Percentiles rank a stretch among this genome's conserved stretches.
These are phyloP conservation scores for Hyppa rectilinea DNA, from an alignment of 2,888 invertebrate genomes.

Conservation along the genomic window DNA sequence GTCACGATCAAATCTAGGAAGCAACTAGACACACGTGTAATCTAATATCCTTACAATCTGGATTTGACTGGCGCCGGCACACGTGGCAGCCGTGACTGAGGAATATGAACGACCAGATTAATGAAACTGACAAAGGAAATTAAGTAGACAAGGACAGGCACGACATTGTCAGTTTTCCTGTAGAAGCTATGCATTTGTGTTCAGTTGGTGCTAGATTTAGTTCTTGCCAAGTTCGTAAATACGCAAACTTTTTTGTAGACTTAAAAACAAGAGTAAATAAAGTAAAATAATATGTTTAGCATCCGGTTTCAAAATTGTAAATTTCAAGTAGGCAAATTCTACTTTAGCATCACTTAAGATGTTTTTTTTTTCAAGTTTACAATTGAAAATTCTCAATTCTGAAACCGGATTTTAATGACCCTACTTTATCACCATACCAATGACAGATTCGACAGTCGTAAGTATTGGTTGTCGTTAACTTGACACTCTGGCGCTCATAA, in stretches of 20 bases:
- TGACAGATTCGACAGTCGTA: neutral
- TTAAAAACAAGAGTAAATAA: neutral
- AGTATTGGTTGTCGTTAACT: neutral
- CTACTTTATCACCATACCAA: neutral
- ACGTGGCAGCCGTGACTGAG: conserved; percentile 38
- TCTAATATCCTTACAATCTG: conserved; percentile 33
- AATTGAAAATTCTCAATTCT: neutral
- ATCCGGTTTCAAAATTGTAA: neutral
- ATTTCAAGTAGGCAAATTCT: neutral
- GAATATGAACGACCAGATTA: conserved; percentile 58
- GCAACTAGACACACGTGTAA: neutral
- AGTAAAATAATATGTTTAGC: neutral
- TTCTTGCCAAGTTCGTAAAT: neutral
- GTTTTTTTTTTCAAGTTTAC: too few species aligned
- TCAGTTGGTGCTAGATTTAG: neutral
- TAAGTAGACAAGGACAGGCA: conserved; percentile 45
- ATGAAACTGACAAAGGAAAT: conserved; percentile 51
- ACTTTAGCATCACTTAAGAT: too few species aligned
- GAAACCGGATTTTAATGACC: neutral
- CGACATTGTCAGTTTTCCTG: conserved; percentile 30
- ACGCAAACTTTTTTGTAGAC: neutral
- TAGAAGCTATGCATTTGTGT: conserved; percentile 1
- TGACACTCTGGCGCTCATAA: neutral
- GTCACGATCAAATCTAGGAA: conserved; percentile 11
- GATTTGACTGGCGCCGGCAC: conserved; percentile 12